These are phyloP conservation scores for Drosophila lacteicornis DNA, from an alignment of 1,140 invertebrate species.

Conservation along the genomic window DNA sequence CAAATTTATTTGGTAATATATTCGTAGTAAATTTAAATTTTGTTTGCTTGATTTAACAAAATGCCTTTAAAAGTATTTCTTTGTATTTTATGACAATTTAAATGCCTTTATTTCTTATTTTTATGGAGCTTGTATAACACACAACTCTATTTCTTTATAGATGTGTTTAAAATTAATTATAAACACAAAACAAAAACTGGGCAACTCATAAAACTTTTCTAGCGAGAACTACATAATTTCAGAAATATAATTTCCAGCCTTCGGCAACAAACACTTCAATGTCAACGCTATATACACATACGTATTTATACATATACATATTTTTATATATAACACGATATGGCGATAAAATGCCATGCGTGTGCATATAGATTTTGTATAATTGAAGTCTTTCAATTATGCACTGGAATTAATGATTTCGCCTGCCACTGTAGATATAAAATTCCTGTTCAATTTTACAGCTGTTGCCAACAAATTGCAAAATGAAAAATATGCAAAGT, in stretches of 20 bases:
- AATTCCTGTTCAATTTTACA: constrained; percentile 45
- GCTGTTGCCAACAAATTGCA: constrained; percentile 70
- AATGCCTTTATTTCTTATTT: not conserved
- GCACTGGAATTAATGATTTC: constrained; percentile 23
- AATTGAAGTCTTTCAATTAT: constrained; percentile 5
- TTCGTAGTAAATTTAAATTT: no score
- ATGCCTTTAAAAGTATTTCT: not conserved
- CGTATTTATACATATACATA: constrained; percentile 2
- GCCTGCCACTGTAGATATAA: constrained; percentile 2
- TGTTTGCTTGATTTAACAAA: not conserved
- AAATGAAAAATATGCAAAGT: constrained; percentile 18
- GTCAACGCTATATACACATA: constrained; percentile 35
- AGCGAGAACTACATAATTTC: constrained; percentile 14
- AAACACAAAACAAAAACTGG: constrained; percentile 33
- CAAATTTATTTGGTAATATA: no score
- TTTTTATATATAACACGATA: constrained; percentile 14
- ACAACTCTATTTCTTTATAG: not conserved
- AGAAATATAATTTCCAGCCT: constrained; percentile 33
- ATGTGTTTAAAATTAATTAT: constrained; percentile 25
- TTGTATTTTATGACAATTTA: not conserved
- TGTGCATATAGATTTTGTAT: not conserved
- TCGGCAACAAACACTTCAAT: constrained; percentile 47
- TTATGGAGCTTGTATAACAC: constrained; percentile 28
- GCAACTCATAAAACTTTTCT: constrained; percentile 16
- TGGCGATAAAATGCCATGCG: not conserved